Conservation (phyloP, 2,113 vertebrate genomes). For the Lamprologus sp. region DNA sequence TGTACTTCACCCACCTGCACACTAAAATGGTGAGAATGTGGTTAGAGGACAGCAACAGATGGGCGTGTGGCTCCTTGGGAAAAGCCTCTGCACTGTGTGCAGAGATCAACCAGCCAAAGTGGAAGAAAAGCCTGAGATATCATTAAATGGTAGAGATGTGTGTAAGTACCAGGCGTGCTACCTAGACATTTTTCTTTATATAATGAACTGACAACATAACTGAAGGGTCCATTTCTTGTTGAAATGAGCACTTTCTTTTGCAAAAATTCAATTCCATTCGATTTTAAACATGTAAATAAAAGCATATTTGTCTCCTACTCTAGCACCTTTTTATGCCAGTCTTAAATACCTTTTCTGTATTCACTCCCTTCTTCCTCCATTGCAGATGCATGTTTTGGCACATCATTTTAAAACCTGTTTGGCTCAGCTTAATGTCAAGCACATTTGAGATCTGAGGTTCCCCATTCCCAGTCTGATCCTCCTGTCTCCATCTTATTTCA, state of each 20-base stretch:
- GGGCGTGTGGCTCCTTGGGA: not conserved
- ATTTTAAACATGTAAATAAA: not conserved
- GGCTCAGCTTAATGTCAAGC: conserved; percentile 1
- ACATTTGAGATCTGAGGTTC: not conserved
- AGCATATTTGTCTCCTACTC: not conserved
- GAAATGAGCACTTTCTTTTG: not conserved
- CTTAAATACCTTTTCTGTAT: not conserved
- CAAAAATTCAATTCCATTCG: not conserved
- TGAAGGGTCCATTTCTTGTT: not conserved
- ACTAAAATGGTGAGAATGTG: not conserved
- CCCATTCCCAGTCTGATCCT: not conserved
- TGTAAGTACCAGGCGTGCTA: not conserved
- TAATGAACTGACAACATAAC: not conserved
- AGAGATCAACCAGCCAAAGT: not conserved
- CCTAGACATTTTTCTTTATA: not conserved
- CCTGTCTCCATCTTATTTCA: conserved; percentile 4
- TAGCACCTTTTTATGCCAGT: not conserved
- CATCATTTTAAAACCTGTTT: not conserved
- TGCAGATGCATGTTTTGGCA: conserved; percentile 6
- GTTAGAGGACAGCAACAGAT: not conserved
- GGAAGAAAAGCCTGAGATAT: not conserved
- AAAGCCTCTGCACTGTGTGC: not conserved
- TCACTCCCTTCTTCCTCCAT: not conserved
- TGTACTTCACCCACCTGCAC: conserved; percentile 12
- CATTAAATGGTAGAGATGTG: not conserved